Base-by-base conservation (phyloP, 2,113 vertebrate genomes). In the Phalacrocorax pelagicus region DNA sequence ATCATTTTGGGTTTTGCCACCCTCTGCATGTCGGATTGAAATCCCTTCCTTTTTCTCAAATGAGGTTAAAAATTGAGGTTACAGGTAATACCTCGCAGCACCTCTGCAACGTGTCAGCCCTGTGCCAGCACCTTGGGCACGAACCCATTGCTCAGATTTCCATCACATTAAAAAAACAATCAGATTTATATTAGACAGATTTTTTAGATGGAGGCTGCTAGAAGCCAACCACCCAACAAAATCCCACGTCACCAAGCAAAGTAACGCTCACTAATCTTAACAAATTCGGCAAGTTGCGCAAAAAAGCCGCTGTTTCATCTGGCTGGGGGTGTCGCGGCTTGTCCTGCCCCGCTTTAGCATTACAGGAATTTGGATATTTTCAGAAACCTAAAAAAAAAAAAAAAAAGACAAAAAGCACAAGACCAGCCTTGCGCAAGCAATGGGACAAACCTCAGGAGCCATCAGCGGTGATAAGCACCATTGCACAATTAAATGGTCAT, bases 311-410 rank as follows among this genome's bases (percentile, higher is more conserved):
- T 0, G 6, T 91, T 86, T 72, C 72, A 66, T 30, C 29, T 5
- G 34, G 8, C 6, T 0, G 7, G 74, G 80, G 81, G 10, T 19
- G 77, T 91, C 71, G 55, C 0, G 0, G 80, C 46, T 88, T 1
- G 0, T 63, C 32, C 82, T 46, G 70, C 69, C 74, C 72, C 0
- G 1, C 30, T 71, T 6, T 1, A 44, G 62, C 2, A 0, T 73
- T 80, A 66, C 0, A 0, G 83, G 73, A 86, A 86, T 16, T 49
- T 0, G 1, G 63, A 0, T 49, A n/a, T 47, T 77, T 49, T 36
- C 24, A 20, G 38, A 86, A 58, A 70, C 44, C 47, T 40, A 15
- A 36, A 24, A 77, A 17, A 93, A 82, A 10, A 40, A 66, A 38
- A 93, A 36, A 24, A 77, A 17, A 93, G n/a, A n/a, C n/a, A n/a